Evolutionary conservation across 2,888 invertebrate species (phyloP), one percentile per base, ranked within the genome.

Genomic region (Endotricha flammealis): DNA sequence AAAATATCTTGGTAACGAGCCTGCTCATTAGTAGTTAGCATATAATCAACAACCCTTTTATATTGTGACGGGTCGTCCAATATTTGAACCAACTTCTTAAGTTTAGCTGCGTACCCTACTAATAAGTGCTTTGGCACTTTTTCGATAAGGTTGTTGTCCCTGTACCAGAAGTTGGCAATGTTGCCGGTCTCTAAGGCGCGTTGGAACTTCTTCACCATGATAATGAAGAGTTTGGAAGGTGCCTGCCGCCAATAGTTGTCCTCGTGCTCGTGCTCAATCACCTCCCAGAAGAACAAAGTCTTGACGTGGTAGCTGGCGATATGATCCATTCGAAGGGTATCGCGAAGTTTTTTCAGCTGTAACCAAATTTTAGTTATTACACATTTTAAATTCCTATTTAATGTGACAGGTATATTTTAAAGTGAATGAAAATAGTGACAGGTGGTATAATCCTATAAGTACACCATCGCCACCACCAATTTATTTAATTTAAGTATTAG

Each of bases 291-390:
- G 50, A 86, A 83, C 1, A 89, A 41, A 0, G 88, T 89, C 53
- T 90, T 90, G 1, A 90, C 81, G 34, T 82, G 88, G 46, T 90
- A 90, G 44, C 90, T 90, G 0, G 87, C 80, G n/a, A 90, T 70
- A 5, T 62, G 61, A 1, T 68, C 46, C 75, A 88, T 83, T 0
- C 60, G 55, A 24, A 67, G 67, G 0, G 67, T 57, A 46, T 89
- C 88, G 2, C 89, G 77, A 1, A 90, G 51, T 63, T 88, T 88
- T 69, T 90, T 83, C 1, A 81, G 27, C 82, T 82, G 64, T 12
- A 57, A 63, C 11, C 10, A 25, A 25, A 25, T n/a, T n/a, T n/a
- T n/a, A n/a, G n/a, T n/a, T n/a, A n/a, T n/a, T n/a, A n/a, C n/a
- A n/a, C n/a, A n/a, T n/a, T n/a, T 16, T 16, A 6, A 16, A 3